A percentile compares a stretch with the other conserved stretches of the same genome.
Conservation (phyloP, 2,113 vertebrate genomes). For the Nestor notabilis region DNA sequence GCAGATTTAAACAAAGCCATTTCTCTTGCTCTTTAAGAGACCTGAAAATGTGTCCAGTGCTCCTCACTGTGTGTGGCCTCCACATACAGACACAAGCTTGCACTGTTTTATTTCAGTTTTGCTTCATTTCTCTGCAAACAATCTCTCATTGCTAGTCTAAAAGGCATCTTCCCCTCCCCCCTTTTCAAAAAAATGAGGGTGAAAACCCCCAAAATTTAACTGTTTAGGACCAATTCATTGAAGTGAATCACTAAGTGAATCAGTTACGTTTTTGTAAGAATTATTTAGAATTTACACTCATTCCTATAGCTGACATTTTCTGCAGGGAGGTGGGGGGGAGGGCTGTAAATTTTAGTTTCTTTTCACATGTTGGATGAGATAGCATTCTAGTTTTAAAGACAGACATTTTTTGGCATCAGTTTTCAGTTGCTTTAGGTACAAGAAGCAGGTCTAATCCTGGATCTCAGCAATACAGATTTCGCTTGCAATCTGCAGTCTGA, state of each 20-base stretch:
- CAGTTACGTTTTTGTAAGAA: not conserved
- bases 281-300: not conserved
- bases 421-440: not conserved
- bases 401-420: not conserved
- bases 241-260: not conserved
- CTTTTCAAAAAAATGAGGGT: not conserved
- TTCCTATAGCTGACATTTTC: not conserved
- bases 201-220: slow-evolving; percentile 5
- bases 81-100: slow-evolving; percentile 69
- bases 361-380: not conserved
- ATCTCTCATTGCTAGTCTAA: slow-evolving; percentile 69
- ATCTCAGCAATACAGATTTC: not conserved
- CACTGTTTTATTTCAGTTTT: slow-evolving; percentile 80
- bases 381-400: not conserved
- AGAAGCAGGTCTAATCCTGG: not conserved
- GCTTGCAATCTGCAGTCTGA: not conserved
- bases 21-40: slow-evolving; percentile 61
- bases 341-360: not conserved
- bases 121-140: slow-evolving; percentile 78
- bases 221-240: slow-evolving; percentile 52
- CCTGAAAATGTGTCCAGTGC: slow-evolving; percentile 1
- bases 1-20: slow-evolving; percentile 71
- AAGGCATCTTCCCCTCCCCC: not conserved
- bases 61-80: slow-evolving; percentile 73
- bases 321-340: fast-evolving